Conservation (phyloP, 2,113 vertebrate genomes). For the Scophthalmus maximus region DNA sequence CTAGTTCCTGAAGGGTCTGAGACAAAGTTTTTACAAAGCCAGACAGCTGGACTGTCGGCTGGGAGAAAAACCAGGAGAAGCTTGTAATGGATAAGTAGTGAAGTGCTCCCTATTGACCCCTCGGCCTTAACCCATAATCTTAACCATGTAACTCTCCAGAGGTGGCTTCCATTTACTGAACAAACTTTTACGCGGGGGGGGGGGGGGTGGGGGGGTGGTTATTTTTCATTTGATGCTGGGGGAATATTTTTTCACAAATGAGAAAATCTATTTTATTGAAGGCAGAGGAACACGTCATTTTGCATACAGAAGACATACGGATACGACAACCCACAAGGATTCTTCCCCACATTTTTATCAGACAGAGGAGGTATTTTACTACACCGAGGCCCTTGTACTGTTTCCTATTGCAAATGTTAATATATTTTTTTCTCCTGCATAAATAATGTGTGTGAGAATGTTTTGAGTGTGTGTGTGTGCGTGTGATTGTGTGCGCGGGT, state of each 20-base stretch:
- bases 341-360: constrained; percentile 59
- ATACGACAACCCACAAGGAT: constrained; percentile 58
- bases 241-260: constrained; percentile 70
- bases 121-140: constrained; percentile 35
- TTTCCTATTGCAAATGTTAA: constrained; percentile 92
- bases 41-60: constrained; percentile 83
- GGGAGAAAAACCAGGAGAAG: constrained; percentile 54
- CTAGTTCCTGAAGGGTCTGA: constrained; percentile 47
- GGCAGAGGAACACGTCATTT: constrained; percentile 63
- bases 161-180: constrained; percentile 52
- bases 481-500: constrained; percentile 41
- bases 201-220: neutral
- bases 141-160: constrained; percentile 43
- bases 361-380: constrained; percentile 79
- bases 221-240: constrained; percentile 50
- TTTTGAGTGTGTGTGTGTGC: constrained; percentile 42
- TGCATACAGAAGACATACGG: constrained; percentile 53
- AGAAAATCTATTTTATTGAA: constrained; percentile 76
- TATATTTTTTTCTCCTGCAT: constrained; percentile 86
- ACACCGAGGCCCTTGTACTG: constrained; percentile 86
- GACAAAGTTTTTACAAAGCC: constrained; percentile 61
- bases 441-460: constrained; percentile 62
- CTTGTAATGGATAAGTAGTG: constrained; percentile 27
- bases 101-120: constrained; percentile 39
- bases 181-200: constrained; percentile 31